Evolutionary conservation across 2,888 invertebrate genomes (phyloP).

Genomic region (Ophraella communa): DNA sequence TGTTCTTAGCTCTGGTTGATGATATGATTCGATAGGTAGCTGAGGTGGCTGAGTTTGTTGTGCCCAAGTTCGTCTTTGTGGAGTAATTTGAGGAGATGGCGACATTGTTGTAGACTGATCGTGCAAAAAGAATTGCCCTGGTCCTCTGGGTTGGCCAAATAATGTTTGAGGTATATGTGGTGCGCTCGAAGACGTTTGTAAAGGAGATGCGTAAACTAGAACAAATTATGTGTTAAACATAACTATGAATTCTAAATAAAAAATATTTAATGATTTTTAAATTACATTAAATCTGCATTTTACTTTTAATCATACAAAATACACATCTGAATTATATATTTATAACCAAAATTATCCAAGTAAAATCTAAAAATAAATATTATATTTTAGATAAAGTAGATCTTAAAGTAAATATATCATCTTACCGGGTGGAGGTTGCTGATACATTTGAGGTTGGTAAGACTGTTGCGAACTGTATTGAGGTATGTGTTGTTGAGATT

Average conservation of each 20-base stretch:
- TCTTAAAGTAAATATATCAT: too few species aligned
- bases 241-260: too few species aligned
- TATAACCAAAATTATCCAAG: too few species aligned
- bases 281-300: neutral
- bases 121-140: conserved; percentile 79
- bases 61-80: conserved; percentile 72
- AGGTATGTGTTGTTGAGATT: conserved; percentile 41
- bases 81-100: conserved; percentile 41
- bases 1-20: conserved; percentile 54
- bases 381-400: conserved; percentile 39
- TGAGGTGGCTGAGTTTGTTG: conserved; percentile 49
- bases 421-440: conserved; percentile 63
- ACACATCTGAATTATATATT: too few species aligned
- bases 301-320: neutral
- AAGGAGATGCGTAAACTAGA: conserved; percentile 45
- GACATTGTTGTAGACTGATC: conserved; percentile 62
- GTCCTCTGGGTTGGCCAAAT: conserved; percentile 54
- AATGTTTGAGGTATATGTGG: conserved; percentile 64
- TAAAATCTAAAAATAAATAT: too few species aligned
- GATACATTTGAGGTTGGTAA: conserved; percentile 63
- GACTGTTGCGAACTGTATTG: conserved; percentile 54
- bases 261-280: neutral
- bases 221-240: neutral
- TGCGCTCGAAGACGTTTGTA: conserved; percentile 58
- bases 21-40: conserved; percentile 40